Evolutionary conservation across 2,797 vertebrate genomes (phyloP).

Genomic region (Myotis planiceps): DNA sequence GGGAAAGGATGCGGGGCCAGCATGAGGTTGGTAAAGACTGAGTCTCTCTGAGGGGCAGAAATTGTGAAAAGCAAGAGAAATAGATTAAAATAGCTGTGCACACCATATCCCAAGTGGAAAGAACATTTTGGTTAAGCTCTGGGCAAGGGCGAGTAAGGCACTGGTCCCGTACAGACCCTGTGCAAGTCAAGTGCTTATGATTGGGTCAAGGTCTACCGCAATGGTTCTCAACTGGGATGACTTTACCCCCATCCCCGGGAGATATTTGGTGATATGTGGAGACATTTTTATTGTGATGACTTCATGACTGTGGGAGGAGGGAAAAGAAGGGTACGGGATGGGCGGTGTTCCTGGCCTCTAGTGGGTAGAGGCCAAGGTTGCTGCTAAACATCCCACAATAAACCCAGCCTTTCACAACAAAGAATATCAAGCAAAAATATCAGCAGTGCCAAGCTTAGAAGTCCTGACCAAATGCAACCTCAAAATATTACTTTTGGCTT

Average conservation of each 20-base stretch:
- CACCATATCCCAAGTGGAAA: neutral
- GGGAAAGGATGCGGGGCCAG: neutral
- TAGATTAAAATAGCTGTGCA: neutral
- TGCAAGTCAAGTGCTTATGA: neutral
- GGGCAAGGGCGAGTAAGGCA: neutral
- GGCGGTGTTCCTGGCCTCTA: neutral
- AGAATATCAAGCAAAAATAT: neutral
- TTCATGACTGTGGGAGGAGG: neutral
- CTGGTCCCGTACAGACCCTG: fast-evolving
- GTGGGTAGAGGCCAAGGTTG: neutral
- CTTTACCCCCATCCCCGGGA: neutral
- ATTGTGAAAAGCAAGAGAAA: neutral
- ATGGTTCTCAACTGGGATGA: neutral
- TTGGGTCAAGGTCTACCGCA: neutral
- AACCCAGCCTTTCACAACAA: neutral
- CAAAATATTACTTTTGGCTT: neutral
- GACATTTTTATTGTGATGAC: neutral
- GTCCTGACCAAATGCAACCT: neutral
- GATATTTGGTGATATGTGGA: neutral
- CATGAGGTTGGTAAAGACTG: neutral
- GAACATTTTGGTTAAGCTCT: neutral
- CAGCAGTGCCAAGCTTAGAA: neutral
- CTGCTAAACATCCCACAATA: neutral
- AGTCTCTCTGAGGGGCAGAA: neutral
- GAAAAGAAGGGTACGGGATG: neutral